phyloP scores from a whole-genome alignment of 2,888 invertebrate species.

The Anaspis maculata region DNA sequence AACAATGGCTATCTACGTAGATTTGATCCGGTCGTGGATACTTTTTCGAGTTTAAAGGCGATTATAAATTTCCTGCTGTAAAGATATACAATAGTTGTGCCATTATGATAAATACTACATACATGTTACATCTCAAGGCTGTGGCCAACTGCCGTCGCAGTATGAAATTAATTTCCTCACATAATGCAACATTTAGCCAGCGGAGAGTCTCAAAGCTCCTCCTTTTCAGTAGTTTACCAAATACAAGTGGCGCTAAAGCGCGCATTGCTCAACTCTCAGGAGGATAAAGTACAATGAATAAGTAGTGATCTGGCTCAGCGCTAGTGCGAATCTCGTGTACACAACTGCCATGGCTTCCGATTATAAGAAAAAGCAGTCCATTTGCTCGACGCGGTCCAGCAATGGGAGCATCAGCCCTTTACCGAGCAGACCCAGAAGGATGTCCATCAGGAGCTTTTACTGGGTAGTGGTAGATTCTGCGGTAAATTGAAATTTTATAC shows the following conservation, averaged over 20 bases:
- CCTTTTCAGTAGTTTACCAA: too few relatives aligned
- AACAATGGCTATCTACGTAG: too few relatives aligned
- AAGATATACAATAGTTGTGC: too few relatives aligned
- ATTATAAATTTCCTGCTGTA: constrained; percentile 21
- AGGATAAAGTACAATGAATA: too few relatives aligned
- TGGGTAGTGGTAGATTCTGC: constrained; percentile 20
- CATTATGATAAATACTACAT: constrained; percentile 18
- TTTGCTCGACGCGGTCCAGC: constrained; percentile 9
- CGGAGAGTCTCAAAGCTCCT: too few relatives aligned
- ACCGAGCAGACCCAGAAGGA: constrained; percentile 25
- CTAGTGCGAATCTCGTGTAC: too few relatives aligned
- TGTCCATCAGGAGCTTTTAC: constrained; percentile 33
- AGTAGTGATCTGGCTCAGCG: too few relatives aligned
- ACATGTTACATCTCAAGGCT: constrained; percentile 24
- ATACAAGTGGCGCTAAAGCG: too few relatives aligned
- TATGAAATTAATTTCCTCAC: constrained; percentile 20
- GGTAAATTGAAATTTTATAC: constrained; percentile 7
- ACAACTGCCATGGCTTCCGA: constrained; percentile 7
- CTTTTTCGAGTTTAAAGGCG: constrained; percentile 6
- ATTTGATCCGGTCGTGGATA: too few relatives aligned
- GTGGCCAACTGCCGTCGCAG: constrained; percentile 19
- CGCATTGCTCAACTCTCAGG: too few relatives aligned
- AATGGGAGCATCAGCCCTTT: constrained; percentile 9
- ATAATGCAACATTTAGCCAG: constrained; percentile 21
- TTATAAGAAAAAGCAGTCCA: constrained; percentile 6